phyloP scores from a whole-genome alignment of 2,888 invertebrate genomes.

The Hypomecis atomaria region DNA sequence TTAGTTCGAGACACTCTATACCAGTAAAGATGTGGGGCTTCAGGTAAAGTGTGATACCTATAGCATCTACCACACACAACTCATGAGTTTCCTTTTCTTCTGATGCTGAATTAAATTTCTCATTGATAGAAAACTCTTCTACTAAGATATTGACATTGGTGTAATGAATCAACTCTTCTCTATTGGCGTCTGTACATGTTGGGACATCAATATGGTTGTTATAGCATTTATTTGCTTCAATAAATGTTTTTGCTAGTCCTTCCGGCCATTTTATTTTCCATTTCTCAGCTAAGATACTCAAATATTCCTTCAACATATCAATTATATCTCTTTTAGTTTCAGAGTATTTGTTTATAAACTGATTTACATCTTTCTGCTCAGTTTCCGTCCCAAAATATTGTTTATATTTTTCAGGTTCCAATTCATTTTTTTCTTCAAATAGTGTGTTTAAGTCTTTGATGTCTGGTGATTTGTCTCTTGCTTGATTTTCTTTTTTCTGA shows the following conservation, averaged over 20 bases:
- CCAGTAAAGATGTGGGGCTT: constrained; percentile 70
- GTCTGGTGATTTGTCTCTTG: constrained; percentile 85
- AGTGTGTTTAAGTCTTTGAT: constrained; percentile 86
- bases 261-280: constrained; percentile 88
- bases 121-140: constrained; percentile 74
- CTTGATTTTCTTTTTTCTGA: constrained; percentile 71
- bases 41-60: constrained; percentile 66
- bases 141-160: constrained; percentile 68
- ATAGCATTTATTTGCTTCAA: constrained; percentile 85
- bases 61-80: constrained; percentile 66
- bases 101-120: constrained; percentile 57
- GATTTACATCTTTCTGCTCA: constrained; percentile 87
- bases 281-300: constrained; percentile 83
- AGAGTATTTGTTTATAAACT: constrained; percentile 86
- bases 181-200: constrained; percentile 65
- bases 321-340: constrained; percentile 84
- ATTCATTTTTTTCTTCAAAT: constrained; percentile 78
- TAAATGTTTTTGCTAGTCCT: constrained; percentile 83
- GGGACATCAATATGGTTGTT: constrained; percentile 76
- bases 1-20: constrained; percentile 66
- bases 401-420: constrained; percentile 51
- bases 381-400: constrained; percentile 87
- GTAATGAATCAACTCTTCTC: constrained; percentile 66
- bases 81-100: constrained; percentile 64
- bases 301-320: constrained; percentile 85